Evolutionary conservation across 2,113 vertebrate species (phyloP), one percentile per base, ranked within the genome.

Genomic region (Coptodon bakossiorum): DNA sequence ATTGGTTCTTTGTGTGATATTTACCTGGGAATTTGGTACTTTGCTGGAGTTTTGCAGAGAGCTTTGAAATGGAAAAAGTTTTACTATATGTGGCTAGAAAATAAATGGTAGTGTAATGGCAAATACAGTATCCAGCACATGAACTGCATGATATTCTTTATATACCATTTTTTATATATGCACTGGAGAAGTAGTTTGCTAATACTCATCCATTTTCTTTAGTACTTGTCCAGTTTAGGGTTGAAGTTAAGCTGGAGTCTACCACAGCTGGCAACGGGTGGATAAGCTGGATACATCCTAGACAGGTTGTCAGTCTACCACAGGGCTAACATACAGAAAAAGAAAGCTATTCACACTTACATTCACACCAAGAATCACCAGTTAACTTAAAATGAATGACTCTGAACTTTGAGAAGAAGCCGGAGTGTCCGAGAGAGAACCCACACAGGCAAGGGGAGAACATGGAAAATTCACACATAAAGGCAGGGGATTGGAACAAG

Each of bases 241-340:
- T 43, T 43, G 66, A 40, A 24, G 36, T 68, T 40, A 38, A 40
- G 66, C 66, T 71, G 38, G 66, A 6, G n/a, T 22, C 36, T 71
- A 40, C 6, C 38, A 22, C n/a, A 71, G n/a, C 38, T 71, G 66
- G 43, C 36, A 16, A 71, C 0, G 0, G 22, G 38, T 16, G 7
- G 19, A 27, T 27, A 71, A 27, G 66, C 38, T 27, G 38, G 38
- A 43, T 71, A 27, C 7, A 43, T 7, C 66, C 36, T 27, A 22
- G 40, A 73, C 7, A 71, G n/a, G 66, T 71, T 71, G n/a, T 38
- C 66, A 24, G 38, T 71, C n/a, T 71, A 38, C n/a, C 66, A 71
- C 38, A 43, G 11, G 8, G 13, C 22, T 73, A 22, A 9, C 34
- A 68, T 13, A 71, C 66, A 71, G 66, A 71, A 22, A 71, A 40